Conservation (phyloP, 2,113 vertebrate species). For the Rynchops niger region DNA sequence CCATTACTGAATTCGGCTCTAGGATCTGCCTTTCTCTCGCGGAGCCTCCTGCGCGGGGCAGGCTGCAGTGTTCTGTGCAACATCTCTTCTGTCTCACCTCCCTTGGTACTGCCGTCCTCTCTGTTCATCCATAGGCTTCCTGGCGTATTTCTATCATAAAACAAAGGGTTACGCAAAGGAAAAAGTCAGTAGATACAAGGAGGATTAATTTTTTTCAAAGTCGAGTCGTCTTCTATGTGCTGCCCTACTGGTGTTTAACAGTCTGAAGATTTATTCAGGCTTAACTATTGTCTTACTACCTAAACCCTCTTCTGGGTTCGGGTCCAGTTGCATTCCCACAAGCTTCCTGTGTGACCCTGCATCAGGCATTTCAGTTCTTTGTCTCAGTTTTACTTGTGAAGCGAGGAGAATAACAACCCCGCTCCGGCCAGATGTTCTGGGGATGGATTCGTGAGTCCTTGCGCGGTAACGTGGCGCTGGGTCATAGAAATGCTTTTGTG, state of each 20-base stretch:
- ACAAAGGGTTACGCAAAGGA: neutral
- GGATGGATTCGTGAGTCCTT: neutral
- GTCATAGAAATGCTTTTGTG: neutral
- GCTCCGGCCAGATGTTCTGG: constrained; percentile 41
- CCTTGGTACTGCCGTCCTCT: neutral
- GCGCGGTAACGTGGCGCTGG: neutral
- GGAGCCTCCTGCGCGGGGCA: neutral
- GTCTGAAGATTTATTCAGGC: neutral
- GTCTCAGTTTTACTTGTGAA: neutral
- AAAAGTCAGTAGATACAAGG: neutral
- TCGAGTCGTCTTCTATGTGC: neutral
- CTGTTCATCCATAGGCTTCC: neutral
- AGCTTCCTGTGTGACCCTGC: constrained; percentile 22
- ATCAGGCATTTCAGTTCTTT: neutral
- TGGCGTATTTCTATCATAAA: neutral
- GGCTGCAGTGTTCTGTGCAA: neutral
- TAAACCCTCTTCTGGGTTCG: neutral
- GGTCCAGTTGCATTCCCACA: constrained; percentile 13
- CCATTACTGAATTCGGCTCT: neutral
- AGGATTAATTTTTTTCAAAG: neutral
- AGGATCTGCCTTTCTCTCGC: neutral
- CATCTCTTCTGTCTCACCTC: neutral
- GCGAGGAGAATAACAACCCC: neutral
- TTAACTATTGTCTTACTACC: neutral
- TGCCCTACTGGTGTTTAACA: neutral